These are phyloP conservation scores for Corticium candelabrum DNA, from an alignment of 37 sponge, comb jelly and placozoan genomes.

Conservation along the genomic window DNA sequence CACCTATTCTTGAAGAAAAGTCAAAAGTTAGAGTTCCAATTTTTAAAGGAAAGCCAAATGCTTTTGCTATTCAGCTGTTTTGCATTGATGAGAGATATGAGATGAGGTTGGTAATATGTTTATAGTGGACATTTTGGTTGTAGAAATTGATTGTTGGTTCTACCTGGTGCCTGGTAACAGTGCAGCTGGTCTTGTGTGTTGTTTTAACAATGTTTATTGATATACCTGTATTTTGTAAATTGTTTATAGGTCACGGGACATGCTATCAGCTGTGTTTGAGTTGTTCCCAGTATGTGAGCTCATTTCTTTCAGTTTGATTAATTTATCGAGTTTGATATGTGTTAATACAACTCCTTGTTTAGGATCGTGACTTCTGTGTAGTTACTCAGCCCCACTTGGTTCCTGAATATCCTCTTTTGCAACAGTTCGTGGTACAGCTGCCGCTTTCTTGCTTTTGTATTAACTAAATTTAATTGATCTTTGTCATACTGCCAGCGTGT, in stretches of 20 bases:
- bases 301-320: no score
- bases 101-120: constrained; percentile 53
- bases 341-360: no score
- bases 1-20: no score
- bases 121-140: no score
- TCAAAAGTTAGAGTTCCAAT: no score
- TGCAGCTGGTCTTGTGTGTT: no score
- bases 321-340: no score
- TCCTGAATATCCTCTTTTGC: constrained; percentile 78
- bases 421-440: neutral
- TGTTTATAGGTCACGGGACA: constrained; percentile 60
- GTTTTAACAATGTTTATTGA: neutral
- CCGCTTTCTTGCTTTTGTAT: neutral
- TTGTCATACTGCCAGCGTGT: constrained; percentile 58
- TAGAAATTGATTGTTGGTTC: no score
- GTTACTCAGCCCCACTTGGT: constrained; percentile 68
- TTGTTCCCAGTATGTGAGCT: constrained; percentile 83
- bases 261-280: constrained; percentile 71
- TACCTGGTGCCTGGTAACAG: no score
- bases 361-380: constrained; percentile 78
- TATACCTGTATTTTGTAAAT: neutral
- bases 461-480: no score
- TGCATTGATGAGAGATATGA: constrained; percentile 89
- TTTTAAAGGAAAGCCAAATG: constrained; percentile 39
- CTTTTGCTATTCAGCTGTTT: constrained; percentile 77